Base-by-base conservation (phyloP, 2,113 vertebrate species). In the Leuciscus idus region DNA sequence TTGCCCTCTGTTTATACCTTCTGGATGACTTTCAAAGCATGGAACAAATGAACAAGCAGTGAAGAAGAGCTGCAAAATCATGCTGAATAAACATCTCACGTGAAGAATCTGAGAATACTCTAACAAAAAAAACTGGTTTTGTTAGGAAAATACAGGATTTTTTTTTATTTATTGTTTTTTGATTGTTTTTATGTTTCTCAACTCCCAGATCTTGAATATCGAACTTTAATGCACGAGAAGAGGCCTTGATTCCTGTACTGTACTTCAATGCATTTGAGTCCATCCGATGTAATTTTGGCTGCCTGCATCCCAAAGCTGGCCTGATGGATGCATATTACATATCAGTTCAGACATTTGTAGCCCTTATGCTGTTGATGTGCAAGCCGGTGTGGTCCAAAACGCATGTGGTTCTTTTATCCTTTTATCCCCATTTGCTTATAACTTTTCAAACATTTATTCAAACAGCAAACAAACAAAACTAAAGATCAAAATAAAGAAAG, bases 341-440 rank as follows among this genome's bases (percentile, higher is more conserved):
- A 61, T 76, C 85, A 46, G 52, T 85, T 81, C 79, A 72, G 84
- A 84, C 59, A 68, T 57, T 86, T 74, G 73, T 78, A 36, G 64
- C 72, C 84, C 87, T 80, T 84, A 86, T 84, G 74, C 43, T 66
- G 59, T 86, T 30, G 57, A 33, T 39, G 73, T 83, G 84, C 75
- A 64, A 88, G 84, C 81, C 76, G n/a, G 62, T 86, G 80, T 82
- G 80, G 80, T 79, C 74, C 80, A 64, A 76, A 62, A 79, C 28
- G 39, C 87, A 83, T 84, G 85, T 46, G 68, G 87, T 86, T 74
- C 81, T 80, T 68, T 46, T 70, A 70, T 77, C 84, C 81, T 80
- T 68, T 46, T 70, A 70, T 77, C 84, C 61, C 26, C 81, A 46
- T 75, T 55, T 74, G 68, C 77, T 64, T 48, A 70, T 52, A 21